Percentiles rank a stretch among this genome's conserved stretches.
phyloP scores from a whole-genome alignment of 2,888 invertebrate genomes.

The Mimas tiliae region DNA sequence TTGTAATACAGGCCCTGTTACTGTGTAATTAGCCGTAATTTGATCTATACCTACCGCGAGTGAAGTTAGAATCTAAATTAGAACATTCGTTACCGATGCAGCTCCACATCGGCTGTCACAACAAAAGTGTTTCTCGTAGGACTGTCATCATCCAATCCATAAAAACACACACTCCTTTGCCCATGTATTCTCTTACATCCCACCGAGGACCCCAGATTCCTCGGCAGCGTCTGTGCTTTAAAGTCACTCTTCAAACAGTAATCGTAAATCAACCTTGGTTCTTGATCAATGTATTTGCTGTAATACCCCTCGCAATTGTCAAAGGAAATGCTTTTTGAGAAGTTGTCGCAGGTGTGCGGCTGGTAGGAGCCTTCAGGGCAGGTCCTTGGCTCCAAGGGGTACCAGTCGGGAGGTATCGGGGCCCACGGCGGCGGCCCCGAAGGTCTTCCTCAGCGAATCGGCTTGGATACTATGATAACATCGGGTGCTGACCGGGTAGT shows the following conservation, averaged over 20 bases:
- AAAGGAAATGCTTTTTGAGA: constrained; percentile 66
- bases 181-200: constrained; percentile 59
- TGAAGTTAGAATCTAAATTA: constrained; percentile 37
- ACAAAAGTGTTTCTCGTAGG: constrained; percentile 58
- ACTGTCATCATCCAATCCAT: constrained; percentile 60
- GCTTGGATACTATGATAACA: constrained; percentile 89
- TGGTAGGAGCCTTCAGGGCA: constrained; percentile 70
- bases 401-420: constrained; percentile 72
- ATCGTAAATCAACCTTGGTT: constrained; percentile 68
- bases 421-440: constrained; percentile 80
- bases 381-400: constrained; percentile 58
- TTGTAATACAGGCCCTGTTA: no score
- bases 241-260: constrained; percentile 78
- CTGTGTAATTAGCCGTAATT: no score
- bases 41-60: background rate
- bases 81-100: constrained; percentile 70
- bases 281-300: constrained; percentile 72
- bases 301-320: constrained; percentile 71
- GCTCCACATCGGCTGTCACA: constrained; percentile 71
- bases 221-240: constrained; percentile 70
- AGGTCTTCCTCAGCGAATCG: constrained; percentile 82
- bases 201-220: constrained; percentile 68
- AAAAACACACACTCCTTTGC: constrained; percentile 69
- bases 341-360: constrained; percentile 54
- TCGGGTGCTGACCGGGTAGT: constrained; percentile 96